Evolutionary conservation across 1,140 invertebrate species (phyloP).

Genomic region (Danaus melanippus): DNA sequence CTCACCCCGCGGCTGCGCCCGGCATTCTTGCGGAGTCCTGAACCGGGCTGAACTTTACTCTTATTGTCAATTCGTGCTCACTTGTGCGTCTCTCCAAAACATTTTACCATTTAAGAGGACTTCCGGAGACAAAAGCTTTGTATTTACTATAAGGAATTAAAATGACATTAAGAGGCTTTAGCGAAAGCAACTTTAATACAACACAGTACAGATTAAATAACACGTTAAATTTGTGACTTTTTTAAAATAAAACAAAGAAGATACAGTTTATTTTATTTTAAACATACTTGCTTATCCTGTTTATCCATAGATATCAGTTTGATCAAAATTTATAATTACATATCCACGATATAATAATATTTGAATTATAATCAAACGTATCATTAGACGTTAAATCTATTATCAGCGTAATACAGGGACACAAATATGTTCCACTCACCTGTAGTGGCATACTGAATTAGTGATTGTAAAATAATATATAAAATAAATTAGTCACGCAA

Average conservation of each 20-base stretch:
- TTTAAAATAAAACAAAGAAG: no score
- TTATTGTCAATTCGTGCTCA: slow-evolving; percentile 67
- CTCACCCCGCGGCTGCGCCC: slow-evolving; percentile 41
- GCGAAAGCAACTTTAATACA: no score
- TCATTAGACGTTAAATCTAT: slow-evolving; percentile 1
- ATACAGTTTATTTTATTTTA: no score
- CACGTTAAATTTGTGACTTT: no score
- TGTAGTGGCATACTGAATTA: slow-evolving; percentile 19
- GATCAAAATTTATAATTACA: no score
- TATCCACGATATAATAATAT: no score
- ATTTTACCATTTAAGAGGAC: slow-evolving; percentile 50
- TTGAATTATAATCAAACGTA: no score
- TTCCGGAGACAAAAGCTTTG: slow-evolving; percentile 17
- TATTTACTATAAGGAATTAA: no score
- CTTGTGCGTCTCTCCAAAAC: slow-evolving; percentile 51
- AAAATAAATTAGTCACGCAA: slow-evolving; percentile 58
- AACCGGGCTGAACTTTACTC: slow-evolving; percentile 67
- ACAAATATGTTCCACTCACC: slow-evolving; percentile 11
- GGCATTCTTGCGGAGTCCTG: slow-evolving; percentile 61
- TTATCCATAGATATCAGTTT: no score
- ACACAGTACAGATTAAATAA: no score
- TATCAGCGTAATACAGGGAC: slow-evolving; percentile 3
- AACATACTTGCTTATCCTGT: no score
- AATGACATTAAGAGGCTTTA: no score
- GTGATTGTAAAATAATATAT: slow-evolving; percentile 32